Percentiles rank a stretch among this genome's conserved stretches.
Evolutionary conservation across 1,140 invertebrate genomes (phyloP).

Genomic region (Drosophila triauraria): DNA sequence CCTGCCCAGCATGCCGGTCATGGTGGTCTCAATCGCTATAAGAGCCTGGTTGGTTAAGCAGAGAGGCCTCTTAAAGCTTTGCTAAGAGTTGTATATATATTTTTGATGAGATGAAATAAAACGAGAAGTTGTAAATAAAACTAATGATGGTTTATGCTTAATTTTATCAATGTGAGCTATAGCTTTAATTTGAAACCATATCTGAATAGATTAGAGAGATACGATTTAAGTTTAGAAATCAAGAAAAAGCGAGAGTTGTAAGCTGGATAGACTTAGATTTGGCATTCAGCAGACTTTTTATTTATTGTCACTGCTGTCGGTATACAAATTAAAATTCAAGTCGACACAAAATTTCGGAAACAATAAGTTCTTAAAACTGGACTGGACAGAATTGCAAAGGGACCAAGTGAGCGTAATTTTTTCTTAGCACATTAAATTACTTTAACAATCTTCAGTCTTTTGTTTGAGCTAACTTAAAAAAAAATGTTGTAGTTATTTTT

Average conservation of each 20-base stretch:
- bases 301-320: constrained; percentile 5
- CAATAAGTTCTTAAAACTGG: neutral
- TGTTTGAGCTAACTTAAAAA: no score
- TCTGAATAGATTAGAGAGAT: no score
- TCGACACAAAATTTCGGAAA: neutral
- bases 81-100: constrained; percentile 18
- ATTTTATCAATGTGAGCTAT: no score
- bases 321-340: neutral
- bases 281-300: neutral
- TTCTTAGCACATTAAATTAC: neutral
- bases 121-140: constrained; percentile 1
- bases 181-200: no score
- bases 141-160: no score
- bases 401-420: neutral
- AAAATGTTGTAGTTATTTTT: no score
- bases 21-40: no score
- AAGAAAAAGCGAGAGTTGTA: neutral
- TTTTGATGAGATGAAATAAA: constrained; percentile 28
- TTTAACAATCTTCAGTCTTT: no score
- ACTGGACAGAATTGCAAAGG: neutral
- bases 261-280: neutral
- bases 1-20: neutral
- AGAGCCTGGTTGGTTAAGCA: constrained; percentile 12
- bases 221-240: no score
- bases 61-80: constrained; percentile 7